Percentiles rank a stretch among this genome's conserved stretches.
These are phyloP conservation scores for Heliconius hermathena DNA, from an alignment of 1,140 invertebrate species.

Conservation along the genomic window DNA sequence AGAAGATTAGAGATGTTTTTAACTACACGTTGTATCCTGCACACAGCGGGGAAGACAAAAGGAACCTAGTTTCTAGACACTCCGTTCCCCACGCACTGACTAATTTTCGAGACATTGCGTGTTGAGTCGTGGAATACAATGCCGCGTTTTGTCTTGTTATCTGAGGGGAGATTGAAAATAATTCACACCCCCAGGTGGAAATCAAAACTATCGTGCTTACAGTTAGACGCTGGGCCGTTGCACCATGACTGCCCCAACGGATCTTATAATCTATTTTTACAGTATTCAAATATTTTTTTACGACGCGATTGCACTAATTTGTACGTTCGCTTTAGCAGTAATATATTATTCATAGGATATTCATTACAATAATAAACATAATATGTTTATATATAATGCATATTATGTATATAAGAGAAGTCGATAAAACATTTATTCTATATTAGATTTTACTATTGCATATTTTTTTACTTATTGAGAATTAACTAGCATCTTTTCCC, in stretches of 20 bases:
- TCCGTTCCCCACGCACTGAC: too few relatives aligned
- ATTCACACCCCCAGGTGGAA: too few relatives aligned
- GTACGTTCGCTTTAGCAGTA: slow-evolving; percentile 16
- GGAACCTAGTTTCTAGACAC: too few relatives aligned
- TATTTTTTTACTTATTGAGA: neutral
- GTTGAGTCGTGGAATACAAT: too few relatives aligned
- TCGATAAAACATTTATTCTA: neutral
- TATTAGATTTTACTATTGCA: neutral
- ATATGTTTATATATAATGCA: neutral
- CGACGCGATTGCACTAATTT: slow-evolving; percentile 19
- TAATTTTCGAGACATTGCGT: too few relatives aligned
- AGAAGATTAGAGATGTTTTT: neutral
- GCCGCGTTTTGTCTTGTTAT: too few relatives aligned
- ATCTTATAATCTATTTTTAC: neutral
- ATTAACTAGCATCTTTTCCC: neutral
- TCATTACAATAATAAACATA: neutral
- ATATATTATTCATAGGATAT: slow-evolving; percentile 1
- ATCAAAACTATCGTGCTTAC: too few relatives aligned
- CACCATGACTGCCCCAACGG: neutral
- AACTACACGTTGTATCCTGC: too few relatives aligned
- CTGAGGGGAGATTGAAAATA: too few relatives aligned
- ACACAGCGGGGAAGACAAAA: too few relatives aligned
- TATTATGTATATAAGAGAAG: neutral
- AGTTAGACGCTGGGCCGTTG: too few relatives aligned
- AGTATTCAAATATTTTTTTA: neutral